Evolutionary conservation across 2,888 invertebrate species (phyloP).

Genomic region (Scelioninae gen. 1): DNA sequence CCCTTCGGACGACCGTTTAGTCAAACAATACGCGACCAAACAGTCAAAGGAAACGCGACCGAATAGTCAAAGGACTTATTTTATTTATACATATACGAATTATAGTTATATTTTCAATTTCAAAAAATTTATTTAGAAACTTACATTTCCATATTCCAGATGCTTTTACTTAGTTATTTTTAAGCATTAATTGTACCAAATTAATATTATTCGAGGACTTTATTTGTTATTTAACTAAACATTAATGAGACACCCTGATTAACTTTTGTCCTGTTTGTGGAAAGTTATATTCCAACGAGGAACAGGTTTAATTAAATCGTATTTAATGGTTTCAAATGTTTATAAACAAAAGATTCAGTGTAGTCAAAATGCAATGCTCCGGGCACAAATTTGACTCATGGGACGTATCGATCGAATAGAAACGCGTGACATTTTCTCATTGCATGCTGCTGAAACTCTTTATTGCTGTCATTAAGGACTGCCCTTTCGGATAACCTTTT

Average conservation of each 20-base stretch:
- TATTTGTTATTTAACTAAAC: too few species aligned
- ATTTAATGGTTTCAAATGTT: not conserved
- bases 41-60: conserved; percentile 26
- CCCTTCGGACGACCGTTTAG: conserved; percentile 31
- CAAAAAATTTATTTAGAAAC: too few species aligned
- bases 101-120: too few species aligned
- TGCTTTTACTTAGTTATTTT: too few species aligned
- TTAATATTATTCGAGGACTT: too few species aligned
- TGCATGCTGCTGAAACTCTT: conserved; percentile 52
- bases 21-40: conserved; percentile 41
- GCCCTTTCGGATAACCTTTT: conserved; percentile 58
- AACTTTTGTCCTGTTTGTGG: too few species aligned
- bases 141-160: too few species aligned
- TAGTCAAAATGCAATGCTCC: not conserved
- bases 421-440: conserved; percentile 69
- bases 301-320: not conserved
- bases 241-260: too few species aligned
- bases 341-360: not conserved
- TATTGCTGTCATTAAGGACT: conserved; percentile 45
- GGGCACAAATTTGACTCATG: conserved; percentile 22
- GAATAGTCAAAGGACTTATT: too few species aligned
- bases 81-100: too few species aligned
- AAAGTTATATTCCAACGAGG: too few species aligned
- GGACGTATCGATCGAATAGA: conserved; percentile 46
- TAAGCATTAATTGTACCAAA: too few species aligned